Percentiles rank a stretch among this genome's conserved stretches.
These are phyloP conservation scores for Odontophorus gujanensis DNA, from an alignment of 2,113 vertebrate genomes.

Conservation along the genomic window DNA sequence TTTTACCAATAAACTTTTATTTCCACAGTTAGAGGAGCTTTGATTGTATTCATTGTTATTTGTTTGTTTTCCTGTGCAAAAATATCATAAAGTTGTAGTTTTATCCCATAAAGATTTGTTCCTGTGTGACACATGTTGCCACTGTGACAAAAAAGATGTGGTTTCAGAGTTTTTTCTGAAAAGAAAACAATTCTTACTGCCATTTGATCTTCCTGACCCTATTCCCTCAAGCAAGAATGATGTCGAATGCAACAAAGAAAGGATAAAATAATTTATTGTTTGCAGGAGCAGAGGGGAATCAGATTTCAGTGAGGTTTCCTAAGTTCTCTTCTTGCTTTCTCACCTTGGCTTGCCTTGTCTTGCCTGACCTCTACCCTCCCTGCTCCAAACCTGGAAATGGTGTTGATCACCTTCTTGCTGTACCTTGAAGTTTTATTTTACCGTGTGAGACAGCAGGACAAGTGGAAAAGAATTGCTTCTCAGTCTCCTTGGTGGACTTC, in stretches of 20 bases:
- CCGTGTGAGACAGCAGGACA: neutral
- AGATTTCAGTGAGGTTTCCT: neutral
- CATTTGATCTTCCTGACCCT: constrained; percentile 17
- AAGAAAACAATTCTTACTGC: neutral
- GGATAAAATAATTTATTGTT: constrained; percentile 9
- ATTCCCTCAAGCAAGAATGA: neutral
- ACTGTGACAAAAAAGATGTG: neutral
- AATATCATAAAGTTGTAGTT: neutral
- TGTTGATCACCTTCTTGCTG: neutral
- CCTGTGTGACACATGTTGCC: neutral
- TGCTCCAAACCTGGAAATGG: neutral
- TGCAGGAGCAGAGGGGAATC: neutral
- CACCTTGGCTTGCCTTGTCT: neutral
- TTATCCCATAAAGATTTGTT: neutral
- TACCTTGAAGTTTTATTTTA: neutral
- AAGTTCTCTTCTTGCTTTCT: neutral
- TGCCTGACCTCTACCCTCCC: neutral
- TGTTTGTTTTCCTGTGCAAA: neutral
- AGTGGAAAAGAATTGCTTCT: neutral
- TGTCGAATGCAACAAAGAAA: neutral
- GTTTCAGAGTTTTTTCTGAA: neutral
- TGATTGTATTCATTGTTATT: neutral
- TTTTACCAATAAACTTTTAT: neutral
- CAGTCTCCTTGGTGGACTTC: neutral
- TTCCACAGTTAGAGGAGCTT: neutral